Conservation (phyloP, 2,113 vertebrate species). For the Zosterops hypoxanthus region DNA sequence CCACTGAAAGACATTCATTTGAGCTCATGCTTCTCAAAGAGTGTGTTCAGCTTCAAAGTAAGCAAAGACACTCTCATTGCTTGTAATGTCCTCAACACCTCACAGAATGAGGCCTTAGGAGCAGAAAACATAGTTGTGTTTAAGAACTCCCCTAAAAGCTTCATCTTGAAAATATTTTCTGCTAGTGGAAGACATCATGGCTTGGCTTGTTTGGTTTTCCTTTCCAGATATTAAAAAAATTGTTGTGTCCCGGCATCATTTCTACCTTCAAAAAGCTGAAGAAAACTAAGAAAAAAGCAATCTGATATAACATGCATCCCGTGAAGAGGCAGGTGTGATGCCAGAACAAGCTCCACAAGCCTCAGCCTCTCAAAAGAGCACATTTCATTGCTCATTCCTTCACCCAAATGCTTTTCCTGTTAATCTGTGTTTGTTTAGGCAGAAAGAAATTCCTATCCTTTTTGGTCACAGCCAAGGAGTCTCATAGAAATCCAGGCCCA, state of each 20-base stretch:
- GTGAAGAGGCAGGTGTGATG: background rate
- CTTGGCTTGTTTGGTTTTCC: background rate
- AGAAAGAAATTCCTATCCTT: conserved; percentile 31
- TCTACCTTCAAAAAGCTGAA: background rate
- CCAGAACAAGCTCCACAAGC: background rate
- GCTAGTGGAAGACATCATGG: background rate
- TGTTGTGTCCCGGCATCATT: background rate
- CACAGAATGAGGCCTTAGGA: background rate
- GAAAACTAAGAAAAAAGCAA: background rate
- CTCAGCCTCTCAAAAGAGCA: background rate
- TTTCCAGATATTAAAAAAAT: background rate
- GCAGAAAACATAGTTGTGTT: background rate
- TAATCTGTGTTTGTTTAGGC: conserved; percentile 22
- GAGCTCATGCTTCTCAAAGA: background rate
- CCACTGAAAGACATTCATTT: fast-evolving
- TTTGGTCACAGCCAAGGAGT: background rate
- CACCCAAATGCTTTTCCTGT: background rate
- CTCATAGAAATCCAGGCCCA: background rate
- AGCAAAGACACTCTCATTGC: background rate
- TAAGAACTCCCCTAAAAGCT: background rate
- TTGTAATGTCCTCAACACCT: background rate
- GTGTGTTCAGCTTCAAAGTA: background rate
- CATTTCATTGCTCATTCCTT: background rate
- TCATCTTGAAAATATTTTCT: background rate
- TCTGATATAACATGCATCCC: background rate